Base-by-base conservation (phyloP, 2,797 vertebrate species). In the Macropodus opercularis region DNA sequence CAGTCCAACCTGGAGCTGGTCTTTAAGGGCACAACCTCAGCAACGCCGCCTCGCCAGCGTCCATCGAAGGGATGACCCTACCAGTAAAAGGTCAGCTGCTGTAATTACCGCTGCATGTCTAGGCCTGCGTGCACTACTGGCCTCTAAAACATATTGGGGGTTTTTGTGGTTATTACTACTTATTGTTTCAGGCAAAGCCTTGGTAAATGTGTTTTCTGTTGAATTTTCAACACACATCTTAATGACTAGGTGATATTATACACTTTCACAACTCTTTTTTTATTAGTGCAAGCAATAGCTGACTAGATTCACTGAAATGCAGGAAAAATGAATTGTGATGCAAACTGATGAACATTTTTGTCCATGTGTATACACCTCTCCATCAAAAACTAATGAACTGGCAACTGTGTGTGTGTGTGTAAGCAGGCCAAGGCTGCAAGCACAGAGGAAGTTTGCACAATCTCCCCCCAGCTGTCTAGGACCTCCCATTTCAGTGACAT, bases 371-470 rank as follows among this genome's bases (percentile, higher is more conserved):
- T n/a, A n/a, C n/a, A n/a, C n/a, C n/a, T n/a, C n/a, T n/a, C n/a
- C n/a, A n/a, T n/a, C n/a, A n/a, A n/a, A n/a, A n/a, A n/a, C n/a
- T n/a, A n/a, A n/a, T n/a, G n/a, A n/a, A n/a, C n/a, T n/a, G n/a
- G n/a, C n/a, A n/a, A n/a, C n/a, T 24, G 10, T 22, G 1, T 24
- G 18, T 8, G 19, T 7, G 0, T 17, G 38, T 6, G 4, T 24
- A 5, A 8, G 2, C 78, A 98, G 96, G 90, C 96, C 96, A 64
- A 94, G 93, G 90, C 92, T 98, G 87, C 96, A 96, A 90, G 96
- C 96, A 85, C 96, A 98, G 93, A 96, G 96, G 90, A 98, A 98
- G 90, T 98, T 98, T 92, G 96, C 96, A 79, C 96, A 98, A 84
- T 98, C 95, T 64, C 95, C 96, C 85, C 95, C 96, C 69, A 95